Evolutionary conservation across 2,113 vertebrate species (phyloP).

Genomic region (Psittacus erithacus): DNA sequence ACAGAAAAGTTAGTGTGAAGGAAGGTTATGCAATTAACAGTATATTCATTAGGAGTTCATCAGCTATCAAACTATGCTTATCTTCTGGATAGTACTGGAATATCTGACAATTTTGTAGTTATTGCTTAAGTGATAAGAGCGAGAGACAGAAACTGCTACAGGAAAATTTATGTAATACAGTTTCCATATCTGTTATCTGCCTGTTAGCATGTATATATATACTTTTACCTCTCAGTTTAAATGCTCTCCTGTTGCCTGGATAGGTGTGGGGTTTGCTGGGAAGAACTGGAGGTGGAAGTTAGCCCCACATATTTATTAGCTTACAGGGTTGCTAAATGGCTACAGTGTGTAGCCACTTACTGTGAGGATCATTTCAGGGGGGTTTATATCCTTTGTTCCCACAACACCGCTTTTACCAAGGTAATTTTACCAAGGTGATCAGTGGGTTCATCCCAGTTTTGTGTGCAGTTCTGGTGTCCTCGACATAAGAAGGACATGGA

Average conservation of each 20-base stretch:
- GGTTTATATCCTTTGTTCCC: not conserved
- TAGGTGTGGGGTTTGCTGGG: not conserved
- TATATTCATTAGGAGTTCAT: conserved; percentile 72
- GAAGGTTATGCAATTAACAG: conserved; percentile 76
- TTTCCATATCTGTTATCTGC: not conserved
- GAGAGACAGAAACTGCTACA: not conserved
- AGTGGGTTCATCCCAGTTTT: not conserved
- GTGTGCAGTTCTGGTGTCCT: no score
- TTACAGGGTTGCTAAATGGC: not conserved
- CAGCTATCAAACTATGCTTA: conserved; percentile 17
- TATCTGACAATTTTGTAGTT: conserved; percentile 17
- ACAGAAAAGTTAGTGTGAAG: conserved; percentile 43
- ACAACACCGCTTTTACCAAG: not conserved
- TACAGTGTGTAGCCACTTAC: not conserved
- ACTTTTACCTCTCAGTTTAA: not conserved
- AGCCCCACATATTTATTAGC: not conserved
- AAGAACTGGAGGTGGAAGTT: not conserved
- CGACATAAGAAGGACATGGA: no score
- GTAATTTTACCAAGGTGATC: not conserved
- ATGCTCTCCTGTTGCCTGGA: not conserved
- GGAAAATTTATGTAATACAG: not conserved
- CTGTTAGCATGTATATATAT: not conserved
- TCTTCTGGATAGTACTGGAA: not conserved
- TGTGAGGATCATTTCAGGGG: not conserved
- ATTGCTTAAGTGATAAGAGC: not conserved